Base-by-base conservation (phyloP, 2,888 invertebrate species). In the Cabera pusaria region DNA sequence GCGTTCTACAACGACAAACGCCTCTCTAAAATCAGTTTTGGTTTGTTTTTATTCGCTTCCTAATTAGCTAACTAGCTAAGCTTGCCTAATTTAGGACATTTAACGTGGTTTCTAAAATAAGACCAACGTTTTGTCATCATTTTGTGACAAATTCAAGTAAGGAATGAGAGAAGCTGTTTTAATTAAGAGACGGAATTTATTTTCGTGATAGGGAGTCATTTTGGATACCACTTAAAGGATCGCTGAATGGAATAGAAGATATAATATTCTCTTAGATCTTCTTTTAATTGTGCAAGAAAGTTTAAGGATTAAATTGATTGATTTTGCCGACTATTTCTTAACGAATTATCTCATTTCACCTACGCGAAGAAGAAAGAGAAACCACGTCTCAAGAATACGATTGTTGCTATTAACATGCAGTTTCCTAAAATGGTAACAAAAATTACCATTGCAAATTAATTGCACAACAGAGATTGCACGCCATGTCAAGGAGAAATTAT, bases 401-500 rank as follows among this genome's bases (percentile, higher is more conserved):
- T 11, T 28, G 17, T 27, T 20, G 11, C 5, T 14, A 28, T 35
- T 25, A 22, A 14, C 2, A 36, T 14, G 19, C 28, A 31, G 17
- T 23, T 32, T 42, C 49, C 45, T 49, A 54, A 52, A 53, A 55
- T 39, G 45, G 55, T 56, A 55, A 41, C 50, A 59, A 31, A 57
- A 56, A 60, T 56, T 56, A 59, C 49, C 51, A 55, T 52, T 51
- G 43, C 47, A 52, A 52, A 52, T 50, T 31, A 32, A 41, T 24
- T 33, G 6, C 20, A 7, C 45, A 43, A 48, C 41, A 24, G 38
- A 37, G 46, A 49, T 54, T 48, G 49, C 49, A 44, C 35, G 37
- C 38, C 50, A 26, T 52, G 55, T 60, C 59, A 62, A 63, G 60
- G 60, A 43, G 36, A 53, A 36, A 52, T 54, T 54, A 55, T 44